Evolutionary conservation across 1,140 invertebrate species (phyloP).

Genomic region (Dysdera silvatica): DNA sequence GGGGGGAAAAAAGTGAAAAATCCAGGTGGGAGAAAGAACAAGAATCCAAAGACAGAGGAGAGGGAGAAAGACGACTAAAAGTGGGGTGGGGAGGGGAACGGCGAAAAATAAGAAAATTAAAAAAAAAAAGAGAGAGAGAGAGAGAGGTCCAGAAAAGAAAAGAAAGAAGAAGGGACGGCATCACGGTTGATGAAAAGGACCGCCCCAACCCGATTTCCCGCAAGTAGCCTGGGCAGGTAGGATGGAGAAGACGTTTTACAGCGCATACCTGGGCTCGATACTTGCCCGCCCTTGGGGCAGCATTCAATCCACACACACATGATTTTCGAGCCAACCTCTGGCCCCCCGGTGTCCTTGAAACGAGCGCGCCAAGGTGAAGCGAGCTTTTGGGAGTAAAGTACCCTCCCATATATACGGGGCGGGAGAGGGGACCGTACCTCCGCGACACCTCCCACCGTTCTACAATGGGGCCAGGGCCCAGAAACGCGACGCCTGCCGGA

Average conservation of each 20-base stretch:
- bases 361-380: conserved; percentile 21
- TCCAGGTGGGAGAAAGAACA: too few relatives aligned
- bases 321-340: conserved; percentile 26
- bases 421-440: conserved; percentile 5
- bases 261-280: conserved; percentile 25
- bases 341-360: conserved; percentile 26
- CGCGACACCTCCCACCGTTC: too few relatives aligned
- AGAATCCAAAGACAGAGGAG: too few relatives aligned
- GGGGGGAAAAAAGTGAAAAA: too few relatives aligned
- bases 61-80: too few relatives aligned
- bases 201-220: not conserved
- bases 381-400: too few relatives aligned
- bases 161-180: not conserved
- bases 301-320: conserved; percentile 26
- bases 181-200: not conserved
- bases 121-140: not conserved
- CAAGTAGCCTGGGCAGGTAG: not conserved
- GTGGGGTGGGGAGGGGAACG: too few relatives aligned
- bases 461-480: too few relatives aligned
- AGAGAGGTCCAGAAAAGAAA: not conserved
- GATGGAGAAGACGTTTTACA: not conserved
- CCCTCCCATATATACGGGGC: conserved; percentile 15
- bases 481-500: too few relatives aligned
- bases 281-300: conserved; percentile 25
- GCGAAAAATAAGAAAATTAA: not conserved